Base-by-base conservation (phyloP, 2,888 invertebrate genomes). In the Bhutanitis thaidina region DNA sequence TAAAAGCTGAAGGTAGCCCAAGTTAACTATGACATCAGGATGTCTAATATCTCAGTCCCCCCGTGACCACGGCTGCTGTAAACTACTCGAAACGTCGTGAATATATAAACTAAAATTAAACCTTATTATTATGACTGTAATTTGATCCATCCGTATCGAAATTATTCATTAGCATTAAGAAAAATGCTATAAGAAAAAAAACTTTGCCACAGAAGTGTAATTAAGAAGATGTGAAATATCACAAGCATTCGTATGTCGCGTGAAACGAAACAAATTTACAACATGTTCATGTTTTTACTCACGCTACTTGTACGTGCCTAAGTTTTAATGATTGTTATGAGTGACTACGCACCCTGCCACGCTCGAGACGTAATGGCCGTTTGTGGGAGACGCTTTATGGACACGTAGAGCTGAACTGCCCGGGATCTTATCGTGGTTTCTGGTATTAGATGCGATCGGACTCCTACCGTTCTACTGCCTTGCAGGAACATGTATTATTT, bases 181-280 rank as follows among this genome's bases (percentile, higher is more conserved):
- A 20, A 5, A 20, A 20, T 2, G 2, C 5, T 20, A 3, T 20
- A 20, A 20, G 5, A 20, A 20, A 3, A 20, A 20, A 20, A 20
- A 20, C 20, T 3, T 20, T 3, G 3, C 20, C 3, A 2, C 5
- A 2, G 7, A 8, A 27, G 27, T 4, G 5, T 27, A 27, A 8
- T 27, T 27, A 8, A 27, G 8, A 27, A 27, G 1, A 8, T 27
- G 8, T 7, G 8, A 27, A 27, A 27, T 27, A 27, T 27, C 27
- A 43, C 43, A 37, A 30, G 32, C 25, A 37, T 27, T 16, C 66
- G 65, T 67, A 65, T 63, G 67, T 67, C 67, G 79, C 74, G 80
- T 80, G 74, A 82, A 78, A 78, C 76, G 60, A 75, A 73, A 80
- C 78, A 77, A 76, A 77, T 78, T 70, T 67, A 68, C 65, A 64